These are phyloP conservation scores for Torymus aiolomorphi DNA, from an alignment of 2,888 invertebrate genomes.

Conservation along the genomic window DNA sequence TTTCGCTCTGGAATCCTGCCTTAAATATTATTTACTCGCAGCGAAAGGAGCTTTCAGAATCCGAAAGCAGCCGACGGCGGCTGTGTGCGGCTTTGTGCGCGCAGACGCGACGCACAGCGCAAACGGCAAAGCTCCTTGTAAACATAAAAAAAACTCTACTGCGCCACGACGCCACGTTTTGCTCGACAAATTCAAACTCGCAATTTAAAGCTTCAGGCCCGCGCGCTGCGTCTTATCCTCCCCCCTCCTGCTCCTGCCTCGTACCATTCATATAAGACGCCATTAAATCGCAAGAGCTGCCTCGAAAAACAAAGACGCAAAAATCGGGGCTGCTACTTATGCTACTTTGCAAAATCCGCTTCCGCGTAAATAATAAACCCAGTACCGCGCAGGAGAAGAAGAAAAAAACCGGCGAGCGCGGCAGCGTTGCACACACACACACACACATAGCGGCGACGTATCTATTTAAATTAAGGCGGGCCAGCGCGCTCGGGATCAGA, in stretches of 20 bases:
- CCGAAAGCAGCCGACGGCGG: not conserved
- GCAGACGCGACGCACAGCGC: no score
- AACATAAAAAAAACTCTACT: no score
- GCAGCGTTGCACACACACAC: no score
- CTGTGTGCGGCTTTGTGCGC: not conserved
- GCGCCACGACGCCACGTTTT: not conserved
- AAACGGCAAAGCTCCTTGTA: conserved; percentile 1
- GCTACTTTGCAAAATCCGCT: not conserved
- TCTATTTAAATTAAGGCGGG: conserved; percentile 53
- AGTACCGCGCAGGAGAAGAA: not conserved
- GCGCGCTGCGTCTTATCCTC: no score
- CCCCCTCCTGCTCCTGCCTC: no score
- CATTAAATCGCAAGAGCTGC: conserved; percentile 34
- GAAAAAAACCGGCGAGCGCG: no score
- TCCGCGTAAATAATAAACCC: conserved; percentile 8
- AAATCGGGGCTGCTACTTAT: no score
- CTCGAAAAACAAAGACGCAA: not conserved
- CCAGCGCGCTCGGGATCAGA: conserved; percentile 37
- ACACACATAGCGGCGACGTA: conserved; percentile 13
- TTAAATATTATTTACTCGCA: no score
- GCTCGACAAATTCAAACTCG: not conserved
- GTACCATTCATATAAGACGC: conserved; percentile 2
- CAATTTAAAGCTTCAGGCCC: conserved; percentile 3
- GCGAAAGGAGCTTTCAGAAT: no score
- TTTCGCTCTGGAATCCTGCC: no score